Base-by-base conservation (phyloP, 2,888 invertebrate genomes). In the Microctonus hyperodae region DNA sequence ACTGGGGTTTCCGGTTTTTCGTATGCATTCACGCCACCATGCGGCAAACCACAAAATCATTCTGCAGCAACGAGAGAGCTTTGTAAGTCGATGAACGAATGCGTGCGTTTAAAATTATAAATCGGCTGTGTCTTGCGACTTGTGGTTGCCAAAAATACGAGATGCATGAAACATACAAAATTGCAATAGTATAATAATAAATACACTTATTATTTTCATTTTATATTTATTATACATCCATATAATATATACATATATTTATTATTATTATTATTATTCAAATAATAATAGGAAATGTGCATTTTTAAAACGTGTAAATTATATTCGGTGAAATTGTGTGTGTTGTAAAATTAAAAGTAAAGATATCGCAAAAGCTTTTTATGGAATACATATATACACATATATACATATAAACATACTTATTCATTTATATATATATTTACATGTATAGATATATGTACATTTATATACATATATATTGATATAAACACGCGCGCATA, bases 1-100 rank as follows among this genome's bases (percentile, higher is more conserved):
- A 76, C 73, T 74, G 73, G 76, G 78, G 78, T 86, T 87, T 87
- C 87, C 87, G 87, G 87, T 87, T 86, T 86, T 86, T 86, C 74
- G 62, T 64, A 70, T 65, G 63, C 64, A 58, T 66, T 73, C 70
- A 74, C 78, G 79, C 76, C 77, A 50, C 78, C 67, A 69, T 60
- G 70, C 76, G 78, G 75, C 64, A 33, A 67, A 65, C 68, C 44
- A 44, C 31, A 25, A 56, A 44, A 55, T 28, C 31, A 57, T 57
- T 56, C 31, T 13, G 48, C 57, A 50, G 53, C 16, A 7, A 35
- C 23, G n/a, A n/a, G 16, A 31, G 65, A 60, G 69, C 71, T 71
- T 69, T 70, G 69, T 65, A 69, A 70, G 69, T 70, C 70, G 65
- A 69, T 69, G 65, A 64, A 69, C 69, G 64, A 56, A 66, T 64